Evolutionary conservation across 1,140 invertebrate species (phyloP).

Genomic region (Ephestia elutella): DNA sequence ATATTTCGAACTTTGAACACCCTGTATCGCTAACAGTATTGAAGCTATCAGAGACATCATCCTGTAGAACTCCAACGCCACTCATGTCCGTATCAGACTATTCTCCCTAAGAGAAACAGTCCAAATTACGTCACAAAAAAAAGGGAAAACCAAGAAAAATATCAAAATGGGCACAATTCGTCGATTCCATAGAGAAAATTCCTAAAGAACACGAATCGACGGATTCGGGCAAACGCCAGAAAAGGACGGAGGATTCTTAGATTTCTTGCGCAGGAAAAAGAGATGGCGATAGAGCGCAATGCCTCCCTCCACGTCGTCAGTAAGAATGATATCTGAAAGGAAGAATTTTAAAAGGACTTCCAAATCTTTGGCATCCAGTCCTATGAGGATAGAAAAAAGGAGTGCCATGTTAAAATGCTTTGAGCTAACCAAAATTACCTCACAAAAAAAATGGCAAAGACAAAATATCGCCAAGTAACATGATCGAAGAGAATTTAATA

Average conservation of each 20-base stretch:
- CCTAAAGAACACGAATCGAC: slow-evolving; percentile 27
- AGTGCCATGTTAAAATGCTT: slow-evolving; percentile 46
- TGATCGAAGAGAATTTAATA: slow-evolving; percentile 44
- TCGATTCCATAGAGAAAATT: slow-evolving; percentile 33
- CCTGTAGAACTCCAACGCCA: slow-evolving; percentile 27
- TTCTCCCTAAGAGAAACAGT: slow-evolving; percentile 23
- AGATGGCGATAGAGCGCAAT: slow-evolving; percentile 21
- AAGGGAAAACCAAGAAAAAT: slow-evolving; percentile 21
- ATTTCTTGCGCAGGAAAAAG: slow-evolving; percentile 33
- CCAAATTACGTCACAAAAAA: slow-evolving; percentile 11
- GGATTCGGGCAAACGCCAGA: slow-evolving; percentile 22
- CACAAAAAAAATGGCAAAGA: slow-evolving; percentile 25
- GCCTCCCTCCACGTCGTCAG: slow-evolving; percentile 19
- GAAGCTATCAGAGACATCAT: slow-evolving; percentile 23
- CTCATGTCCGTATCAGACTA: slow-evolving; percentile 36
- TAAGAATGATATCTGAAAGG: slow-evolving; percentile 4
- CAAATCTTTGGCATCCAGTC: slow-evolving; percentile 47
- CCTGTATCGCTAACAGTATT: slow-evolving; percentile 20
- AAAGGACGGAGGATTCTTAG: slow-evolving; percentile 28
- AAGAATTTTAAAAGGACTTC: slow-evolving; percentile 11
- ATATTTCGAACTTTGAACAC: background rate
- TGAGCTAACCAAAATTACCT: slow-evolving; percentile 41
- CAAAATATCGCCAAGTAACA: slow-evolving; percentile 20
- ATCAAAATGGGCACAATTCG: slow-evolving; percentile 38
- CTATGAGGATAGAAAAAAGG: slow-evolving; percentile 37